A percentile compares a stretch with the other conserved stretches of the same genome.
phyloP scores from a whole-genome alignment of 2,113 vertebrate species.

The Barnardius zonarius region DNA sequence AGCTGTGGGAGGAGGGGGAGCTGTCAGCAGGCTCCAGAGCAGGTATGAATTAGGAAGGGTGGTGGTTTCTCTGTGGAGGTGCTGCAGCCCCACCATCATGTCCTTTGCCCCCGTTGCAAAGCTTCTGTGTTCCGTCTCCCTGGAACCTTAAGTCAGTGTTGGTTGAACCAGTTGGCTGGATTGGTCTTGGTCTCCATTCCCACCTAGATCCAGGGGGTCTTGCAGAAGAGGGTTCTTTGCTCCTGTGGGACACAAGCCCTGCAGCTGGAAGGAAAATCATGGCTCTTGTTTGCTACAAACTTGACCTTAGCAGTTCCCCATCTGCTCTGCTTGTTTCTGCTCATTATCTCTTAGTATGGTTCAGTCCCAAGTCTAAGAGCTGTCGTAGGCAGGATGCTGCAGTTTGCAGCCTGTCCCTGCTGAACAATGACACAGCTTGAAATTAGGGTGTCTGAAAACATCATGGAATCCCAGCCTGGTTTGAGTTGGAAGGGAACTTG shows the following conservation, averaged over 20 bases:
- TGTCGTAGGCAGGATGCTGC: not conserved
- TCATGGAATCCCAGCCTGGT: not conserved
- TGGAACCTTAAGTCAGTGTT: not conserved
- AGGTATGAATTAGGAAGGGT: not conserved
- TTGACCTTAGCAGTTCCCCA: not conserved
- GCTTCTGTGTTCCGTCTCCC: not conserved
- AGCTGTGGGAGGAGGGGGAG: not conserved
- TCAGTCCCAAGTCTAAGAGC: not conserved
- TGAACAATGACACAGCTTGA: not conserved
- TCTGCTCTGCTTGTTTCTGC: not conserved
- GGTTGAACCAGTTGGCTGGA: not conserved
- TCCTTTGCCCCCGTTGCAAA: not conserved
- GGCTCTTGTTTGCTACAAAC: not conserved
- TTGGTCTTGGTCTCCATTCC: not conserved
- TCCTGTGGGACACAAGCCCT: not conserved
- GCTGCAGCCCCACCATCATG: fast-evolving
- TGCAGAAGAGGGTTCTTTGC: not conserved
- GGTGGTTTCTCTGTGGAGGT: not conserved
- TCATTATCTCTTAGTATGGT: not conserved
- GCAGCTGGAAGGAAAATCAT: not conserved
- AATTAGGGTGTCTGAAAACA: not conserved
- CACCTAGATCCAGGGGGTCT: fast-evolving
- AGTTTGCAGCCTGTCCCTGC: not conserved
- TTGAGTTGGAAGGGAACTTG: not conserved
- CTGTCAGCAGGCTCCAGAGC: not conserved